phyloP scores from a whole-genome alignment of 2,797 vertebrate species.

The Karalla daura region DNA sequence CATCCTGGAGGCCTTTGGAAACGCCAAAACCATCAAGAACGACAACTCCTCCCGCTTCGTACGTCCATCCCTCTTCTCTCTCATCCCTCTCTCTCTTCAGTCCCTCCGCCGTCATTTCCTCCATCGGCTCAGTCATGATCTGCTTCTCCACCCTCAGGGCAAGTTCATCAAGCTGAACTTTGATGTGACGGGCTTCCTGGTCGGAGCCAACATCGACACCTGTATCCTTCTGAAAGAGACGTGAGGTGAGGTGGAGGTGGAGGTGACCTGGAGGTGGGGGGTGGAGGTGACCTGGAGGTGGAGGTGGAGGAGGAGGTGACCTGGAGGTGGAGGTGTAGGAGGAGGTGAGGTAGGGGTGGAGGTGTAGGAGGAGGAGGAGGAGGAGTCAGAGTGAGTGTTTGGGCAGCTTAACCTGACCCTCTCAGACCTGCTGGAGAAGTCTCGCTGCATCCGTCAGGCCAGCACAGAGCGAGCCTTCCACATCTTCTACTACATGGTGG shows the following conservation, averaged over 20 bases:
- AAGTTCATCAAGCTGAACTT: slow-evolving; percentile 99
- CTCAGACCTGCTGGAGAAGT: slow-evolving; percentile 96
- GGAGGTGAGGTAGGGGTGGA: too few relatives aligned
- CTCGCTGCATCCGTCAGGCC: slow-evolving; percentile 93
- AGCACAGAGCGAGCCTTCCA: slow-evolving; percentile 94
- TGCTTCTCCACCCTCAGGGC: slow-evolving; percentile 83
- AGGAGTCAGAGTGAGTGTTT: too few relatives aligned
- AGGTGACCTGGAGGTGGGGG: too few relatives aligned
- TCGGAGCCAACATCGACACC: slow-evolving; percentile 95
- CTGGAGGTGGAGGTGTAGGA: too few relatives aligned
- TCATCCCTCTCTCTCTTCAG: too few relatives aligned
- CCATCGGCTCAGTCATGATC: neutral
- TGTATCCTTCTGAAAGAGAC: slow-evolving; percentile 88
- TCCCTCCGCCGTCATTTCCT: too few relatives aligned
- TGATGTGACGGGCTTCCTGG: slow-evolving; percentile 94
- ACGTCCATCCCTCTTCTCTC: too few relatives aligned
- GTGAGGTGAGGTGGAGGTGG: too few relatives aligned
- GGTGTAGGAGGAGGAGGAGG: too few relatives aligned
- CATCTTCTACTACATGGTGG: slow-evolving; percentile 97
- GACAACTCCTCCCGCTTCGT: slow-evolving; percentile 98
- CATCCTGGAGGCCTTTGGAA: slow-evolving; percentile 97
- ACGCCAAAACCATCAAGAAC: slow-evolving; percentile 98
- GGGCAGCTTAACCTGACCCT: slow-evolving; percentile 50
- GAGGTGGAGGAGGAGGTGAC: too few relatives aligned
- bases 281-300: too few relatives aligned